Percentiles rank a stretch among this genome's conserved stretches.
Conservation (phyloP, 2,113 vertebrate genomes). For the Syrmaticus mikado region DNA sequence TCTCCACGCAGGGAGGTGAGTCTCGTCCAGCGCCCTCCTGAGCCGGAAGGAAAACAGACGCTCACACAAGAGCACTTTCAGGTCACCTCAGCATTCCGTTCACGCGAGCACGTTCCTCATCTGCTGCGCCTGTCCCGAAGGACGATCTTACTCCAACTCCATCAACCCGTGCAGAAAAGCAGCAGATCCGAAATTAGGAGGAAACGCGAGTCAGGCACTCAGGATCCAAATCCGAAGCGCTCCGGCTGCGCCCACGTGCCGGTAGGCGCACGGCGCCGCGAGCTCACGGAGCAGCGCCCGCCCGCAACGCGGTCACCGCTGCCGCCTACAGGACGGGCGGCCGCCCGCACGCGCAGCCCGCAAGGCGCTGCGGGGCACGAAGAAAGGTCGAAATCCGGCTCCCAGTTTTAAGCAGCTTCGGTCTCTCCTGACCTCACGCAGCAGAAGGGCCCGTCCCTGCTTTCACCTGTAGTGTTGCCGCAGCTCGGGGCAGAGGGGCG, state of each 20-base stretch:
- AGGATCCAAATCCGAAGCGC: background rate
- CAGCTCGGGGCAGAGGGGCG: background rate
- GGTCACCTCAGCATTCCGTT: background rate
- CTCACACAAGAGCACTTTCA: background rate
- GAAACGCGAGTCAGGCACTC: background rate
- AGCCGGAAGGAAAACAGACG: background rate
- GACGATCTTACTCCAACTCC: background rate
- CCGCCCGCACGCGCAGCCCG: too few species aligned
- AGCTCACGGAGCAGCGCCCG: too few species aligned
- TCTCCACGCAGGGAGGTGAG: background rate
- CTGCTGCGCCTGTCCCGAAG: background rate
- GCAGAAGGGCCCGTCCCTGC: accelerated
- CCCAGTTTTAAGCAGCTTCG: background rate
- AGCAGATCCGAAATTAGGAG: background rate
- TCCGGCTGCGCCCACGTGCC: background rate
- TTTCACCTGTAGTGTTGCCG: too few species aligned
- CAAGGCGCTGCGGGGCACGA: too few species aligned
- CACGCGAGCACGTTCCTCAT: background rate
- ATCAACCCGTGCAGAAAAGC: background rate
- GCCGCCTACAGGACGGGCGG: too few species aligned
- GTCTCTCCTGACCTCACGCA: background rate
- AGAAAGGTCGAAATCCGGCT: background rate
- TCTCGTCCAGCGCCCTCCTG: background rate
- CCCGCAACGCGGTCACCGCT: too few species aligned
- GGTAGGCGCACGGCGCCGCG: too few species aligned